Conservation (phyloP, 1,140 invertebrate genomes). For the Microplitis mediator region DNA sequence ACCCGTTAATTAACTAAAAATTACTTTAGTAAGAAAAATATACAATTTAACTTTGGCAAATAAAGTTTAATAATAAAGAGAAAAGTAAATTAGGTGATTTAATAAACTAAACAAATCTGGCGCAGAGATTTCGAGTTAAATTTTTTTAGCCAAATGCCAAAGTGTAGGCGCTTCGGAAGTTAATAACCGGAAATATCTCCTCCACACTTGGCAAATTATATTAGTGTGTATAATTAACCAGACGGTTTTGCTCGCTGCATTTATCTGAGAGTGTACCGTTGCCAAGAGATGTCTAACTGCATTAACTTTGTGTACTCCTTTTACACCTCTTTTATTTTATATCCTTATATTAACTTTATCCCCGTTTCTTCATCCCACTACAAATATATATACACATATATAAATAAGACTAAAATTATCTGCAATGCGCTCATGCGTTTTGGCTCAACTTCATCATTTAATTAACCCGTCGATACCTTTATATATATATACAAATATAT, state of each 20-base stretch:
- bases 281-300: slow-evolving; percentile 9
- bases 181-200: slow-evolving; percentile 37
- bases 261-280: slow-evolving; percentile 1
- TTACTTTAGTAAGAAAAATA: too few relatives aligned
- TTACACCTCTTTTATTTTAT: not conserved
- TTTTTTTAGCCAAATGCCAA: too few relatives aligned
- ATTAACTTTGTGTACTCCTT: slow-evolving; percentile 9
- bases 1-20: too few relatives aligned
- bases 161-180: slow-evolving; percentile 2
- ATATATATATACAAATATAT: not conserved
- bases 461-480: slow-evolving; percentile 40
- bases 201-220: slow-evolving; percentile 37
- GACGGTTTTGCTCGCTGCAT: not conserved
- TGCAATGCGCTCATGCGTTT: slow-evolving; percentile 36
- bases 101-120: too few relatives aligned
- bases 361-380: slow-evolving; percentile 12
- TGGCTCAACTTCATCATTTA: slow-evolving; percentile 39
- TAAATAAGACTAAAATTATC: slow-evolving; percentile 39
- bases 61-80: too few relatives aligned
- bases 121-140: too few relatives aligned
- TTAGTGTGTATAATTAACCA: slow-evolving; percentile 36
- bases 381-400: slow-evolving; percentile 11
- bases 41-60: too few relatives aligned
- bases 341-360: slow-evolving; percentile 9
- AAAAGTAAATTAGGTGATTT: too few relatives aligned